A percentile compares a stretch with the other conserved stretches of the same genome.
phyloP scores from a whole-genome alignment of 1,140 invertebrate species.

The Reticulitermes speratus region DNA sequence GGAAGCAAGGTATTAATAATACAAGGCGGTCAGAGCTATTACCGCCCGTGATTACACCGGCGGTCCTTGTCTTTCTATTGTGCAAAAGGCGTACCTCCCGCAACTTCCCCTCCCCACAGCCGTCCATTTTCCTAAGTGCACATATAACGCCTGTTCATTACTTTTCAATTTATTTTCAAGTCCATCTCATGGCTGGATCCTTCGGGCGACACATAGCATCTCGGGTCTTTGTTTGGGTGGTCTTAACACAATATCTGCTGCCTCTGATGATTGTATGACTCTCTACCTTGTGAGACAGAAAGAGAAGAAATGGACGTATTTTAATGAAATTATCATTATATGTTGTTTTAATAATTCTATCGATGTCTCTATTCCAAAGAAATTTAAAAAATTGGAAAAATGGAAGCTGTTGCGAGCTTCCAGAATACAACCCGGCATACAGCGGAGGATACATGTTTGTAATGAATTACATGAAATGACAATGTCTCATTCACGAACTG shows the following conservation, averaged over 20 bases:
- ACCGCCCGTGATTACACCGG: neutral
- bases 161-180: conserved; percentile 20
- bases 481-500: no score
- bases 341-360: neutral
- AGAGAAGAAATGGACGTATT: neutral
- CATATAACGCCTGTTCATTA: conserved; percentile 16
- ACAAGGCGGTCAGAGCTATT: neutral
- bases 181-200: neutral
- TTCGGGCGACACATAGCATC: neutral
- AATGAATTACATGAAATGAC: no score
- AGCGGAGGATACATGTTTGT: neutral
- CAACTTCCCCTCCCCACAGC: neutral
- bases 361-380: neutral
- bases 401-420: neutral
- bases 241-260: neutral
- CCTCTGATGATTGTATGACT: neutral
- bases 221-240: neutral
- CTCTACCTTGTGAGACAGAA: neutral
- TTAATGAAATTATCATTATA: neutral
- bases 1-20: neutral
- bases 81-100: neutral
- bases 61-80: conserved; percentile 1
- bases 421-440: neutral
- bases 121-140: conserved; percentile 4
- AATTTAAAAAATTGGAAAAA: neutral